Evolutionary conservation across 2,888 invertebrate genomes (phyloP).

Genomic region (Gastrophysa polygoni): DNA sequence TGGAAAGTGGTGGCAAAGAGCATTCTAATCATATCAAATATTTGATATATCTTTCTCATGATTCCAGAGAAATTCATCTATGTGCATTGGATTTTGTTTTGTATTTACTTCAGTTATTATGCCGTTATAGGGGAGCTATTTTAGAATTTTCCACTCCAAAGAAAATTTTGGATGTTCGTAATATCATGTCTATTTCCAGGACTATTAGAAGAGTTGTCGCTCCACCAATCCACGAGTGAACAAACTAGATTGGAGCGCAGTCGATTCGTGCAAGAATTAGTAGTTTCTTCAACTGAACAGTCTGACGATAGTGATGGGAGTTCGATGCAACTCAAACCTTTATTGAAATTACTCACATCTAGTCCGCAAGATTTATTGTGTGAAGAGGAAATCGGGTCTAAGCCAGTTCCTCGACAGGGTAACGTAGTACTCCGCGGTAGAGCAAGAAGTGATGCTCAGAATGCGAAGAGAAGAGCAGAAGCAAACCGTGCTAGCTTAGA

Average conservation of each 20-base stretch:
- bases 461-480: constrained; percentile 52
- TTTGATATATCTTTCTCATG: too few species aligned
- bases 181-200: constrained; percentile 32
- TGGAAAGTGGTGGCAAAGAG: too few species aligned
- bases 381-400: constrained; percentile 22
- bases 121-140: too few species aligned
- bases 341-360: constrained; percentile 31
- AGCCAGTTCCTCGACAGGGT: constrained; percentile 36
- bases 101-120: too few species aligned
- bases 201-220: constrained; percentile 62
- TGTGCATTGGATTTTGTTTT: too few species aligned
- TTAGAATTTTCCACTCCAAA: too few species aligned
- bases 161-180: too few species aligned
- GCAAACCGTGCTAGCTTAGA: constrained; percentile 45
- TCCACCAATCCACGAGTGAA: constrained; percentile 61
- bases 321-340: constrained; percentile 21
- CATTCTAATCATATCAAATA: too few species aligned
- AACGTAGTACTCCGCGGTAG: constrained; percentile 50
- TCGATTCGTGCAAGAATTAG: constrained; percentile 73
- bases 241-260: constrained; percentile 67
- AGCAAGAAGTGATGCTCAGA: constrained; percentile 52
- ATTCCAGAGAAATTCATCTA: too few species aligned
- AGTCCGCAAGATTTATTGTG: constrained; percentile 27
- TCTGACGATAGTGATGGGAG: constrained; percentile 20
- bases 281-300: constrained; percentile 62